phyloP scores from a whole-genome alignment of 2,113 vertebrate species.

The Pyxicephalus adspersus region DNA sequence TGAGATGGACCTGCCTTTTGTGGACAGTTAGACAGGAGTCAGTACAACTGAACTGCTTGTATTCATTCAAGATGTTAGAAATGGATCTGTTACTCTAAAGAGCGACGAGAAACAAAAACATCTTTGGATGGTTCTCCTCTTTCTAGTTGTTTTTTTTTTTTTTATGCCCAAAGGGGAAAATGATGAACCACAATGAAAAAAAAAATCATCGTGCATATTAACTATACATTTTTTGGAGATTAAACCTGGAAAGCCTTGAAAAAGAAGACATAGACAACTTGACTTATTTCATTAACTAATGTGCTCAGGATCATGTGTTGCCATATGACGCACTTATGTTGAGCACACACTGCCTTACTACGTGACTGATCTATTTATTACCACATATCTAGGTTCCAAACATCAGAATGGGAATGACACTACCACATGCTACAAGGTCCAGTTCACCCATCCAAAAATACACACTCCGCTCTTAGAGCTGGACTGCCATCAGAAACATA shows the following conservation, averaged over 20 bases:
- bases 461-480: constrained; percentile 70
- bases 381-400: constrained; percentile 73
- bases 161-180: constrained; percentile 72
- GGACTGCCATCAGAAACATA: constrained; percentile 64
- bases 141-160: constrained; percentile 71
- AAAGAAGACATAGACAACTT: constrained; percentile 69
- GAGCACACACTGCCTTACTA: constrained; percentile 89
- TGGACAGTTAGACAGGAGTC: constrained; percentile 28
- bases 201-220: constrained; percentile 76
- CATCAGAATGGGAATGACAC: constrained; percentile 70
- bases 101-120: constrained; percentile 58
- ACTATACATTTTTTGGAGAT: constrained; percentile 74
- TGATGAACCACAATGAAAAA: constrained; percentile 66
- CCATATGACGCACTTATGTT: constrained; percentile 85
- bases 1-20: constrained; percentile 72
- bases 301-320: constrained; percentile 82
- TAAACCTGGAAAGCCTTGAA: constrained; percentile 92
- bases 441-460: constrained; percentile 58
- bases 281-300: constrained; percentile 80
- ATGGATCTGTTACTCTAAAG: constrained; percentile 12
- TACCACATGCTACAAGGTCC: constrained; percentile 63
- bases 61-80: constrained; percentile 29
- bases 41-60: constrained; percentile 51
- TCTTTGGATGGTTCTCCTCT: constrained; percentile 72
- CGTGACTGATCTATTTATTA: constrained; percentile 92